Conservation (phyloP, 2,113 vertebrate species). For the Macquaria ambigua region DNA sequence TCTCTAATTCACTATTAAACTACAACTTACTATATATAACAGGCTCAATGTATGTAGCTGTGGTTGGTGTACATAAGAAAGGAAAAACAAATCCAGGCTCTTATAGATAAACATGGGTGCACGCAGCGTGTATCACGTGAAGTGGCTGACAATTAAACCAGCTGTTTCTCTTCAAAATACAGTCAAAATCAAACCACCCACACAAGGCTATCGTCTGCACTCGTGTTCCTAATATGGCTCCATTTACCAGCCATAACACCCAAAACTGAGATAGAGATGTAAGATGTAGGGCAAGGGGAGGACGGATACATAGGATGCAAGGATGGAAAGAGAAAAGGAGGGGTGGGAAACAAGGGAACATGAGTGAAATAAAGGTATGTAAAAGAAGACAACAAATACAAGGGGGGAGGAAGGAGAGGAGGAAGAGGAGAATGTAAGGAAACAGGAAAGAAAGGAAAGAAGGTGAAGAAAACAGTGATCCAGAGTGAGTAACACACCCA, state of each 20-base stretch:
- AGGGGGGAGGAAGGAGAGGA: neutral
- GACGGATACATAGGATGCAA: slow-evolving; percentile 1
- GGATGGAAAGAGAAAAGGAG: neutral
- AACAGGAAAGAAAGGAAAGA: slow-evolving; percentile 3
- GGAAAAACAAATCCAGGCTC: neutral
- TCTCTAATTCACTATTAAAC: neutral
- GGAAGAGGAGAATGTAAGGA: neutral
- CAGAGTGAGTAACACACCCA: slow-evolving; percentile 25
- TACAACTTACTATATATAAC: neutral
- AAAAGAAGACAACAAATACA: neutral
- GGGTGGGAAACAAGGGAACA: neutral
- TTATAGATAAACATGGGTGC: neutral
- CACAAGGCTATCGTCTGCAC: neutral
- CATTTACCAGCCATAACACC: neutral
- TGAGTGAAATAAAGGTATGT: neutral
- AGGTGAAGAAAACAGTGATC: slow-evolving; percentile 3
- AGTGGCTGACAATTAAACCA: neutral
- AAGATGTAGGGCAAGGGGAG: slow-evolving; percentile 17
- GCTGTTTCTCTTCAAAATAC: slow-evolving; percentile 19
- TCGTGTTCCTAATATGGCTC: neutral
- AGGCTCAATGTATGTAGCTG: neutral
- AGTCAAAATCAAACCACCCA: slow-evolving; percentile 23
- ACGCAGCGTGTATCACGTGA: neutral
- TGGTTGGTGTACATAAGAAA: neutral
- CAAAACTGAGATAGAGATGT: slow-evolving; percentile 33